Base-by-base conservation (phyloP, 1,140 invertebrate genomes). In the Sesamia nonagrioides region DNA sequence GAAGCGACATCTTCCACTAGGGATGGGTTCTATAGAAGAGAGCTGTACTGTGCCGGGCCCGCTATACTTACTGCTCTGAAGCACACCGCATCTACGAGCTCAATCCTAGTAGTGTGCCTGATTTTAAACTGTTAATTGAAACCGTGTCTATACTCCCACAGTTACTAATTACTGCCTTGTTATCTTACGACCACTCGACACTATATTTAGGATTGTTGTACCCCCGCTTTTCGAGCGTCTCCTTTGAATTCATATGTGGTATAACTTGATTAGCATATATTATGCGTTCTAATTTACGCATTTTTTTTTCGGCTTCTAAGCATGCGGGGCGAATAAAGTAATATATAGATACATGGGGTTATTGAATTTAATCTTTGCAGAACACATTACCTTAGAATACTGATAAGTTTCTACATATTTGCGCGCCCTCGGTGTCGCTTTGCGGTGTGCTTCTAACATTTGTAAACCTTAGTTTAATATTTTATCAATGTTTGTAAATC, bases 291-390 rank as follows among this genome's bases (percentile, higher is more conserved):
- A n/a, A n/a, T 45, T 21, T 66, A 42, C 61, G 17, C 66, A 33
- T 50, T 69, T 50, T 69, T 48, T 69, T 1, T 21, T 69, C 42
- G 37, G 17, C 61, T 66, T 42, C 61, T 13, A 3, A 42, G 50
- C 11, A 69, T 48, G 42, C 42, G 66, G 63, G 40, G 42, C 18
- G 42, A 68, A 68, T 68, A 68, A 68, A 68, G 40, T n/a, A 68
- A 48, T 68, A 48, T 11, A 68, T n/a, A n/a, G n/a, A n/a, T 68
- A 33, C 13, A 66, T 42, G 21, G 42, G 40, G 27, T 48, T 69
- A 69, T 69, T 69, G 66, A 48, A 69, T 69, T 69, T 48, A 45
- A 50, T 69, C 17, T 69, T 48, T 45, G 13, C 66, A 11, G 42
- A 69, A 69, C n/a, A 48, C 21, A 27, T 33, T 50, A 9, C 21